Percentiles rank a stretch among this genome's conserved stretches.
These are phyloP conservation scores for Hippasteria phrygiana DNA, from an alignment of 53 echinoderm and acorn worm genomes.

Conservation along the genomic window DNA sequence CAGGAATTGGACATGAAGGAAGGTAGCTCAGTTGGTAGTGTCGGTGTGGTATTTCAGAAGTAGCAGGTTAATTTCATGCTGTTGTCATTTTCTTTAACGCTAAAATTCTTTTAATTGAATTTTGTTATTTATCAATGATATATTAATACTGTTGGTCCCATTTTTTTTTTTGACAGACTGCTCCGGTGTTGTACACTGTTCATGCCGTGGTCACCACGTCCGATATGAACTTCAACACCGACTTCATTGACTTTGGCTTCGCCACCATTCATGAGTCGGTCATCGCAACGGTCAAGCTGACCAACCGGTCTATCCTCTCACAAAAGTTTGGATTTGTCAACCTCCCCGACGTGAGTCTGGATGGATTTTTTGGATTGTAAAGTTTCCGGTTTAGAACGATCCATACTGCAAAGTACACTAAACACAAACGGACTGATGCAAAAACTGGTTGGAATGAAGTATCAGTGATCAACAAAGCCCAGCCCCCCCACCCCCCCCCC, in stretches of 20 bases:
- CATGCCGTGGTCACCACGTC: constrained; percentile 92
- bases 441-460: too few relatives aligned
- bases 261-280: constrained; percentile 97
- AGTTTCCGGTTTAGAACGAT: not conserved
- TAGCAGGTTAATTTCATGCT: too few relatives aligned
- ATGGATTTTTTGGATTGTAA: too few relatives aligned
- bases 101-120: too few relatives aligned
- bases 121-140: too few relatives aligned
- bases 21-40: too few relatives aligned
- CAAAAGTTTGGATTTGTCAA: constrained; percentile 98
- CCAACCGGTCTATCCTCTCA: constrained; percentile 92
- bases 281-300: constrained; percentile 87
- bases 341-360: constrained; percentile 89
- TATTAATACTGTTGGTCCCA: not conserved
- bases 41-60: too few relatives aligned
- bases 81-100: too few relatives aligned
- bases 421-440: too few relatives aligned
- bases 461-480: too few relatives aligned
- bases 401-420: not conserved
- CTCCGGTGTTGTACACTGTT: constrained; percentile 93
- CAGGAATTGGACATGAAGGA: too few relatives aligned
- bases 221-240: constrained; percentile 87
- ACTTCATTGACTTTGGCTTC: constrained; percentile 94
- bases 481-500: too few relatives aligned
- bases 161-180: constrained; percentile 67